Evolutionary conservation across 2,888 invertebrate genomes (phyloP), one percentile per base, ranked within the genome.

Genomic region (Omphaloscelis lunosa): DNA sequence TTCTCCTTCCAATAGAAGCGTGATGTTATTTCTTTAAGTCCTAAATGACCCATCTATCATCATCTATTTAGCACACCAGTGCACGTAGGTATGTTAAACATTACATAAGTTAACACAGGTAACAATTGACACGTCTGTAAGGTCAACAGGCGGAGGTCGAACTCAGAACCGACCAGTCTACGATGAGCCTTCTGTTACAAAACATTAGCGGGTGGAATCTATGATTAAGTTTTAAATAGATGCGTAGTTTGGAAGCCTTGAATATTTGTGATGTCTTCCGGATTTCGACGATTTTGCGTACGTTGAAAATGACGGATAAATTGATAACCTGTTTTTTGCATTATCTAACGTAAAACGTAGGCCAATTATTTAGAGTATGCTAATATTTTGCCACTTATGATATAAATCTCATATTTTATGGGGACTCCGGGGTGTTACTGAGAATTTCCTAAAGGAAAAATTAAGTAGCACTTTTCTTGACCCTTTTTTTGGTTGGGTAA

Each of bases 81-180:
- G 8, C 58, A 71, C 51, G 20, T 53, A 67, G 2, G 15, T n/a
- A 53, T 80, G 89, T 84, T 91, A 93, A 93, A 89, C 80, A 84
- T 93, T 93, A 93, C 91, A 93, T 93, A 93, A 81, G 48, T 9
- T 90, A 89, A 20, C 23, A 78, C n/a, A 78, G 81, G 86, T 82
- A 86, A 86, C 85, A 88, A 83, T 88, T 88, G 88, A 85, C 88
- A 88, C 78, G 69, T 75, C 12, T n/a, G 9, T 82, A 75, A 88
- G 87, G 87, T 81, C 88, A 79, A 12, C 62, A 56, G 48, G 15
- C 76, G 72, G 86, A 84, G 84, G 84, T 85, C 84, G 70, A 79
- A 82, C 67, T 61, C 12, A 5, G 27, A 27, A 73, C 65, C 74
- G 8, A 41, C 78, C 68, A 81, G 67, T 73, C 0, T 67, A 65